Conservation (phyloP, 2,113 vertebrate genomes). For the Poicephalus meyeri region DNA sequence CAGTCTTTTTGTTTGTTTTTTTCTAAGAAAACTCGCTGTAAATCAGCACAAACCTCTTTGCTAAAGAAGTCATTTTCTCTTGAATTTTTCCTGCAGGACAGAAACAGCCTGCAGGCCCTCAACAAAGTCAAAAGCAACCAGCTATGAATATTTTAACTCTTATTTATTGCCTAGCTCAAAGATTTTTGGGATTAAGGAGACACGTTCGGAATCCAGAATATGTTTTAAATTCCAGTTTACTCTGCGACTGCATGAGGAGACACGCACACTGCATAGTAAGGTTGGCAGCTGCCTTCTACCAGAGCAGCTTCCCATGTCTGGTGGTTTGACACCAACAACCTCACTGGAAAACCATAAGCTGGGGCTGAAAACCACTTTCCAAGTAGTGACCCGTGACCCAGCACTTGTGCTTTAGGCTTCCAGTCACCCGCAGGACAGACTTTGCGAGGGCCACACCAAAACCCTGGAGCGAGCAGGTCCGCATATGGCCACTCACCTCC, state of each 20-base stretch:
- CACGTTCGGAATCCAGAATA: not conserved
- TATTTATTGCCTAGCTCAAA: not conserved
- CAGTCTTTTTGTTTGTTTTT: not conserved
- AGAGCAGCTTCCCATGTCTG: not conserved
- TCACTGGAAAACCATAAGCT: accelerated
- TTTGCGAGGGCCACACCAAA: accelerated
- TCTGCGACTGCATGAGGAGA: not conserved
- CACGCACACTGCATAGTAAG: accelerated
- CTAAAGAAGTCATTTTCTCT: not conserved
- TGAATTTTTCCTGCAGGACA: not conserved
- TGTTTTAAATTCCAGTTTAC: not conserved
- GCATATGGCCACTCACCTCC: constrained; percentile 24
- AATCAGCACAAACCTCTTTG: not conserved
- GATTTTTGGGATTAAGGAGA: constrained; percentile 16
- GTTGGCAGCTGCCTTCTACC: not conserved
- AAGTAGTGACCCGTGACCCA: not conserved
- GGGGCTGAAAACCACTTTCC: not conserved
- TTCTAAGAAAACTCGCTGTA: not conserved
- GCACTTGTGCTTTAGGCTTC: not conserved
- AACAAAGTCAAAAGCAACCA: not conserved
- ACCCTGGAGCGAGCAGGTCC: accelerated
- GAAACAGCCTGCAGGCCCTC: not conserved
- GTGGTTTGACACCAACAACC: not conserved
- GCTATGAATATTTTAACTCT: not conserved
- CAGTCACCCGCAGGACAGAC: accelerated